A percentile compares a stretch with the other conserved stretches of the same genome.
Conservation (phyloP, 1,140 invertebrate species). For the Leptinotarsa texana region DNA sequence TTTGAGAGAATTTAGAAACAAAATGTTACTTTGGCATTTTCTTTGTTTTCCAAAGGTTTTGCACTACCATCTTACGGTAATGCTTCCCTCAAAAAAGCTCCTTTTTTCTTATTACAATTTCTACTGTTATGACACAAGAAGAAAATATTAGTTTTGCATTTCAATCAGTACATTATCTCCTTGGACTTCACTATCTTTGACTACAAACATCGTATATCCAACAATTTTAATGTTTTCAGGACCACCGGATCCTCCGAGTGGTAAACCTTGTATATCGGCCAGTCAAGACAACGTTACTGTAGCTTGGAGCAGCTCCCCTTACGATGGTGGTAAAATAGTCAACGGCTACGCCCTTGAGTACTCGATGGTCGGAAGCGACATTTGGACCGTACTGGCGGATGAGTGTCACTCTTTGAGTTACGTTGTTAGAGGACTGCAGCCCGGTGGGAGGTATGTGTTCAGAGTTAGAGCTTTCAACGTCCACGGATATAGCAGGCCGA, state of each 20-base stretch:
- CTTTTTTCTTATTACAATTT: no score
- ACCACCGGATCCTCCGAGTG: slow-evolving; percentile 74
- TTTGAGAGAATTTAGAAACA: no score
- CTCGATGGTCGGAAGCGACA: slow-evolving; percentile 59
- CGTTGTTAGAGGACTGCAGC: slow-evolving; percentile 60
- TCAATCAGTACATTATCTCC: neutral
- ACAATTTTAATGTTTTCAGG: slow-evolving; percentile 55
- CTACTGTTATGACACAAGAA: no score
- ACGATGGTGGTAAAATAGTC: slow-evolving; percentile 83
- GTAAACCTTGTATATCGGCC: slow-evolving; percentile 64
- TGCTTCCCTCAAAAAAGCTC: no score
- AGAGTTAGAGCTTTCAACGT: slow-evolving; percentile 78
- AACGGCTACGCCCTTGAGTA: slow-evolving; percentile 82
- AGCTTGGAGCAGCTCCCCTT: slow-evolving; percentile 80
- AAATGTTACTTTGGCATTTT: no score
- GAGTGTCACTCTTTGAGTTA: slow-evolving; percentile 69
- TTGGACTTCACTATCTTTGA: neutral
- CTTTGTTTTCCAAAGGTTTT: no score
- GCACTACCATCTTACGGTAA: no score
- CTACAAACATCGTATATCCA: neutral
- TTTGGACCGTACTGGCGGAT: slow-evolving; percentile 65
- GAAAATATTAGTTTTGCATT: no score
- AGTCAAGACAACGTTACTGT: slow-evolving; percentile 62
- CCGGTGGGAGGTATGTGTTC: slow-evolving; percentile 69
- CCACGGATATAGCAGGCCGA: slow-evolving; percentile 75